Conservation (phyloP, 2,113 vertebrate species). For the Trogon melanurus region DNA sequence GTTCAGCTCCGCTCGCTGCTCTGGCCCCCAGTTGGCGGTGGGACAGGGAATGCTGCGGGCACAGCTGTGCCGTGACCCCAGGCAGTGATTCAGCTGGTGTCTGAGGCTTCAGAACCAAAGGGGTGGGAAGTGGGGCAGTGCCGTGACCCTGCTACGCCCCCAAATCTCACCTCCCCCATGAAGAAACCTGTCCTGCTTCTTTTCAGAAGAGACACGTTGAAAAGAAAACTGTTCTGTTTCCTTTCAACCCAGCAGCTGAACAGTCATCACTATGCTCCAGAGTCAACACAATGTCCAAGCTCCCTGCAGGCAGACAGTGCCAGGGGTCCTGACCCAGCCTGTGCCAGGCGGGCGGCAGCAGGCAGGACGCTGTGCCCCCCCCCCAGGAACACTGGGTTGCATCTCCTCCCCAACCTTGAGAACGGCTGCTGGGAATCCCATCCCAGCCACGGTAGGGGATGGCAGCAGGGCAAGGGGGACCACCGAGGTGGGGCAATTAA, state of each 20-base stretch:
- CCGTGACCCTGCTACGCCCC: not conserved
- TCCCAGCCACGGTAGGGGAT: not conserved
- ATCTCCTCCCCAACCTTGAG: not conserved
- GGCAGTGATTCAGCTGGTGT: rapidly evolving
- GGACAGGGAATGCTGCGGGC: not conserved
- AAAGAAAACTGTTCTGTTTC: rapidly evolving
- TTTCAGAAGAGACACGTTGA: not conserved
- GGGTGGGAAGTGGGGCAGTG: too few species aligned
- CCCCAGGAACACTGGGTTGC: not conserved
- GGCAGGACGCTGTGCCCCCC: not conserved
- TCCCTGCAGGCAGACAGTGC: not conserved
- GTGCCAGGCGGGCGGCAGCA: not conserved
- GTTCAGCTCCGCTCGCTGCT: not conserved
- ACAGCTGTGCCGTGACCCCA: not conserved
- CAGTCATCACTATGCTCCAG: not conserved
- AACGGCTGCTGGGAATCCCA: not conserved
- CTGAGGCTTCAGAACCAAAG: not conserved
- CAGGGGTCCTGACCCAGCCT: not conserved
- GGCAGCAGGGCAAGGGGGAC: rapidly evolving
- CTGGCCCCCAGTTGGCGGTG: not conserved
- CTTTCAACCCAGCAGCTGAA: not conserved
- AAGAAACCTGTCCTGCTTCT: not conserved
- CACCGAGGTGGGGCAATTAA: not conserved
- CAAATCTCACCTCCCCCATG: not conserved
- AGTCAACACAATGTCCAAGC: rapidly evolving